Evolutionary conservation across 1,140 invertebrate genomes (phyloP), one percentile per base, ranked within the genome.

Genomic region (Cecropterus lyciades): DNA sequence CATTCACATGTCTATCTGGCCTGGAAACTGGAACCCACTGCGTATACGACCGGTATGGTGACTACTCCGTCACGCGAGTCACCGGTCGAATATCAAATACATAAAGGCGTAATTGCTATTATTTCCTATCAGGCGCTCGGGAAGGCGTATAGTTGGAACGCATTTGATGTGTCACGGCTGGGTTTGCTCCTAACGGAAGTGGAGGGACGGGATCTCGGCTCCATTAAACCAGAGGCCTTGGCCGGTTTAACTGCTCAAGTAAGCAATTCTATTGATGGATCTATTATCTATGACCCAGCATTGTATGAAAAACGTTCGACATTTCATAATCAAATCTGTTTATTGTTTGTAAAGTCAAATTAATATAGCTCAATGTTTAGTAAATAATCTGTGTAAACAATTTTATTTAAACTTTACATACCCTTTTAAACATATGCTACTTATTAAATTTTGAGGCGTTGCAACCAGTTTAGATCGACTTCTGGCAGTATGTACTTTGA

Each of bases 91-190:
- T n/a, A n/a, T n/a, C n/a, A n/a, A n/a, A n/a, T n/a, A n/a, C 7
- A 30, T 53, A 10, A 20, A 20, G 5, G 15, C 7, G n/a, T 30
- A 11, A 27, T 45, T 70, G 69, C 70, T 70, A 43, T 59, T 11
- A 37, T 60, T 37, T 72, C 67, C 65, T 20, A 8, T 13, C 69
- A 91, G 88, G 84, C 77, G 53, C 67, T 89, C 14, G 88, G 88
- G 11, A 89, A 84, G 51, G 78, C 85, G 7, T 87, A 79, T 20
- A 88, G 87, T 70, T 91, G 88, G 88, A 84, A 75, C 16, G 79
- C 84, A 0, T 73, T 80, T 8, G 87, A 91, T 48, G 85, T 91
- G 5, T 82, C 81, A 0, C 75, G 81, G 1, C 65, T 91, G 1
- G 88, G 88, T 0, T 49, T 91, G 17, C 72, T 91, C 8, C 59